A percentile compares a stretch with the other conserved stretches of the same genome.
These are phyloP conservation scores for Heliconius hortense DNA, from an alignment of 2,888 invertebrate species.

Conservation along the genomic window DNA sequence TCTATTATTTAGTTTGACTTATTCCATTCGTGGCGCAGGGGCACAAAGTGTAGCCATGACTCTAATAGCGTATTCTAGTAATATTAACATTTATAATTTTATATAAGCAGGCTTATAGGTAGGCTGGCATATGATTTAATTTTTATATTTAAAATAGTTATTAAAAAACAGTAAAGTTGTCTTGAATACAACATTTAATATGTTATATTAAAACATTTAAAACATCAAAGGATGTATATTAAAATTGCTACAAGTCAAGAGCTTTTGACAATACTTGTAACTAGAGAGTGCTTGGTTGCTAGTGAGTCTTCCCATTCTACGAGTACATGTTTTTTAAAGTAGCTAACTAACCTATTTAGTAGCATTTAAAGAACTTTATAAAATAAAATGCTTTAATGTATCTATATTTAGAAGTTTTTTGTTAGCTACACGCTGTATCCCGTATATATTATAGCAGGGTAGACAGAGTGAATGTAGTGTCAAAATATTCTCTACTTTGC, in stretches of 20 bases:
- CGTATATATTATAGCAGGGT: too few relatives aligned
- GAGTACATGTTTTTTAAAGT: neutral
- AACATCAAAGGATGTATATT: neutral
- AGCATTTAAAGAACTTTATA: neutral
- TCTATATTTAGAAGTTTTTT: neutral
- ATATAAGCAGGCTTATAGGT: too few relatives aligned
- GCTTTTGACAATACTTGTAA: constrained; percentile 11
- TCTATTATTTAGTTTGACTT: too few relatives aligned
- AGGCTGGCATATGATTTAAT: neutral
- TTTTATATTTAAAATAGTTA: neutral
- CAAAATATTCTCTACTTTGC: too few relatives aligned
- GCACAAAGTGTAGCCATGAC: too few relatives aligned
- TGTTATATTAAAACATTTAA: neutral
- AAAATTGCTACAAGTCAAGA: neutral
- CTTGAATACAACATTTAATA: neutral
- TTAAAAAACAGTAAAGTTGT: neutral
- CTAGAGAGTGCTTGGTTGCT: neutral
- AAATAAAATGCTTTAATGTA: neutral
- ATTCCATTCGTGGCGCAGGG: too few relatives aligned
- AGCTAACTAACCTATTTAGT: neutral
- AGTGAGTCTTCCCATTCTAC: neutral
- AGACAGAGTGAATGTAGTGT: neutral
- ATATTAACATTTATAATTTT: too few relatives aligned
- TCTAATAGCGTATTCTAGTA: too few relatives aligned
- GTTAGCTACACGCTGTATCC: neutral